Conservation (phyloP, 2,888 invertebrate genomes). For the Pyrocoelia pectoralis region DNA sequence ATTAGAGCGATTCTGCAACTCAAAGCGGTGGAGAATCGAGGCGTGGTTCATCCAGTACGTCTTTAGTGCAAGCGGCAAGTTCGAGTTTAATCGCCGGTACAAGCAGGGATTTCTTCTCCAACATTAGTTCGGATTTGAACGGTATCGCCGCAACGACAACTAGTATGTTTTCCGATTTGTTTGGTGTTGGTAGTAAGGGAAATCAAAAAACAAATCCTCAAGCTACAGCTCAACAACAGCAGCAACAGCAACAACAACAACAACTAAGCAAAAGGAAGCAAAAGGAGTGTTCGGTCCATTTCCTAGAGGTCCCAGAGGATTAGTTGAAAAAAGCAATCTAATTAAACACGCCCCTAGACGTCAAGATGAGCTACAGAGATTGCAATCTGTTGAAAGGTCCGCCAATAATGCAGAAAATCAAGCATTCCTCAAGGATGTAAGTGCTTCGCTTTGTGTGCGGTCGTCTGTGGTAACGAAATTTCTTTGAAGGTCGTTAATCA, state of each 20-base stretch:
- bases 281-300: slow-evolving; percentile 76
- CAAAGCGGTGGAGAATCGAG: slow-evolving; percentile 56
- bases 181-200: slow-evolving; percentile 72
- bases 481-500: slow-evolving; percentile 74
- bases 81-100: slow-evolving; percentile 69
- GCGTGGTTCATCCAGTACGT: slow-evolving; percentile 67
- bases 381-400: slow-evolving; percentile 74
- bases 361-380: slow-evolving; percentile 73
- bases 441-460: slow-evolving; percentile 49
- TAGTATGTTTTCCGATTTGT: slow-evolving; percentile 94
- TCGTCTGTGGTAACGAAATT: neutral
- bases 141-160: slow-evolving; percentile 92
- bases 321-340: slow-evolving; percentile 89
- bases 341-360: slow-evolving; percentile 80
- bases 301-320: slow-evolving; percentile 79
- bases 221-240: slow-evolving; percentile 44
- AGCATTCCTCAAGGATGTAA: slow-evolving; percentile 89
- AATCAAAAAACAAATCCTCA: slow-evolving; percentile 45
- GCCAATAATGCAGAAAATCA: slow-evolving; percentile 90
- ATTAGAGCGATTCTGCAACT: slow-evolving; percentile 54
- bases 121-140: slow-evolving; percentile 91
- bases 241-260: slow-evolving; percentile 46
- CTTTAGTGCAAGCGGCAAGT: slow-evolving; percentile 69
- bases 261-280: slow-evolving; percentile 55
- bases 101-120: slow-evolving; percentile 85